phyloP scores from a whole-genome alignment of 2,113 vertebrate species.

The Tenrec ecaudatus region DNA sequence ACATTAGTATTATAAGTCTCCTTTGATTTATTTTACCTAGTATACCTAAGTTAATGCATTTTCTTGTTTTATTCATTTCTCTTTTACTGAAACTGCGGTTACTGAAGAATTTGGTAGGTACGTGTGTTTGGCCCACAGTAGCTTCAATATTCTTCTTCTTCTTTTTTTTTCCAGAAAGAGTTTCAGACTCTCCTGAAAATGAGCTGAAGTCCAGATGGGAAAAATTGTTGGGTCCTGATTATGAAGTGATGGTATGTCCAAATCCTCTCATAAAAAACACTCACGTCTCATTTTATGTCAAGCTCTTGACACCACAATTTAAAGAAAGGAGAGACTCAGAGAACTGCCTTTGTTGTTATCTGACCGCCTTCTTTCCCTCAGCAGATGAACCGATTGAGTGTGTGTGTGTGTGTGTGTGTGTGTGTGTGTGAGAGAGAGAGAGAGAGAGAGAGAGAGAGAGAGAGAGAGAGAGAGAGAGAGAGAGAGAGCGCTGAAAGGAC shows the following conservation, averaged over 20 bases:
- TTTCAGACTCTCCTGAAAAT: slow-evolving; percentile 78
- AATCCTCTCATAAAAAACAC: slow-evolving; percentile 67
- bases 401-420: neutral
- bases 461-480: too few relatives aligned
- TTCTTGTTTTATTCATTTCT: slow-evolving; percentile 74
- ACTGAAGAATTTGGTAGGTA: slow-evolving; percentile 72
- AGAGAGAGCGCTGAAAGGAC: slow-evolving; percentile 42
- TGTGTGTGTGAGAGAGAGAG: too few relatives aligned
- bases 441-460: too few relatives aligned
- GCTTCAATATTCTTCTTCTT: slow-evolving; percentile 62
- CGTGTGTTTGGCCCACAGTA: slow-evolving; percentile 73
- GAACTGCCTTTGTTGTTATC: slow-evolving; percentile 35
- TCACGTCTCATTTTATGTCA: slow-evolving; percentile 76
- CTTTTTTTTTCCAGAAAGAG: slow-evolving; percentile 79
- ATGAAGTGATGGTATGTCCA: slow-evolving; percentile 94
- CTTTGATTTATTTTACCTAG: slow-evolving; percentile 74
- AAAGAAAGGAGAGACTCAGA: slow-evolving; percentile 56
- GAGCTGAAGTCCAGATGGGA: slow-evolving; percentile 94
- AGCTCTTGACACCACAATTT: slow-evolving; percentile 43
- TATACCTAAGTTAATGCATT: slow-evolving; percentile 69
- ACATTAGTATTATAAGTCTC: slow-evolving; percentile 68
- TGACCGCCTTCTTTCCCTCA: slow-evolving; percentile 28
- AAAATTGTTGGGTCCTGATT: slow-evolving; percentile 92
- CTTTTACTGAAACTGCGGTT: slow-evolving; percentile 75
- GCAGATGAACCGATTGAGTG: slow-evolving; percentile 65